A percentile compares a stretch with the other conserved stretches of the same genome.
These are phyloP conservation scores for Morone saxatilis DNA, from an alignment of 2,113 vertebrate genomes.

Conservation along the genomic window DNA sequence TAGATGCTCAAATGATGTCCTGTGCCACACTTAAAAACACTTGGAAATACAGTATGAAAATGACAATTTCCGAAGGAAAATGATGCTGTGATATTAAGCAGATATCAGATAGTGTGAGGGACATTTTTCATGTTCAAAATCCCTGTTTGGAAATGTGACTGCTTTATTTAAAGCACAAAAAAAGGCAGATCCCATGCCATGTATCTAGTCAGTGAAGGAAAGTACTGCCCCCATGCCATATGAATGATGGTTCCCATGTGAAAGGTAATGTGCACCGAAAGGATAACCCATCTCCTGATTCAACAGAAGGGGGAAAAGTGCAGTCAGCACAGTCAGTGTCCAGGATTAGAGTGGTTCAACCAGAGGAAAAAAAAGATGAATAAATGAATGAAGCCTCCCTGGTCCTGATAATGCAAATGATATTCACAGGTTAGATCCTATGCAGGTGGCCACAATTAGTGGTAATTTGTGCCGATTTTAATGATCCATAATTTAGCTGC, in stretches of 20 bases:
- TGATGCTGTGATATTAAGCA: background rate
- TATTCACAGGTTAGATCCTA: constrained; percentile 86
- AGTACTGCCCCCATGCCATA: background rate
- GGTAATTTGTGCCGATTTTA: constrained; percentile 86
- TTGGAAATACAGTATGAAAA: background rate
- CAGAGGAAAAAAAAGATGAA: constrained; percentile 35
- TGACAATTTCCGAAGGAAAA: background rate
- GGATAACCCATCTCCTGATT: background rate
- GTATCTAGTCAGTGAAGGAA: background rate
- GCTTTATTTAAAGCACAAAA: background rate
- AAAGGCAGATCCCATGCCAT: background rate
- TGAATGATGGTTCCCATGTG: background rate
- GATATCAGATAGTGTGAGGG: background rate
- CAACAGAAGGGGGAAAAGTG: constrained; percentile 3
- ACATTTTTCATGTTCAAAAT: background rate
- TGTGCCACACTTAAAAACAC: background rate
- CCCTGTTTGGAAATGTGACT: background rate
- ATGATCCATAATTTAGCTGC: constrained; percentile 86
- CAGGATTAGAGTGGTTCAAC: constrained; percentile 28
- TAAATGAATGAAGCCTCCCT: constrained; percentile 53
- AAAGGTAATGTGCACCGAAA: background rate
- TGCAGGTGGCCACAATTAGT: constrained; percentile 90
- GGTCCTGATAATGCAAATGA: constrained; percentile 82
- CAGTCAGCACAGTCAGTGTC: constrained; percentile 19
- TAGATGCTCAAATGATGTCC: too few relatives aligned